Conservation (phyloP, 2,797 vertebrate species). For the Dendrocincla fuliginosa region DNA sequence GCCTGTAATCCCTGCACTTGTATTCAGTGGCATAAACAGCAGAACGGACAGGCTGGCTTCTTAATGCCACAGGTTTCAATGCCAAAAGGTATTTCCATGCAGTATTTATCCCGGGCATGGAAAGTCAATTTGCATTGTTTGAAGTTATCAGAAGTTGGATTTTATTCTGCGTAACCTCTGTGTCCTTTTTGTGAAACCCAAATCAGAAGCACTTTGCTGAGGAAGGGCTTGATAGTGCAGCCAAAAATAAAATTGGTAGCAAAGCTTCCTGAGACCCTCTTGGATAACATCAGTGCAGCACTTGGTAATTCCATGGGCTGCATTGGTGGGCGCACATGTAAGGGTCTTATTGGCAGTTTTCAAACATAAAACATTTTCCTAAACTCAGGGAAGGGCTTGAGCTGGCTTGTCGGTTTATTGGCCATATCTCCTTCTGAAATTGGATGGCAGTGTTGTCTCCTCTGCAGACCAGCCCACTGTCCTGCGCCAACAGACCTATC, state of each 20-base stretch:
- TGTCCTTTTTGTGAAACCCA: neutral
- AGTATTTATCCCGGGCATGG: neutral
- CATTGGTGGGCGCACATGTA: rapidly evolving
- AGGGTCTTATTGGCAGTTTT: neutral
- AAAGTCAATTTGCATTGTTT: neutral
- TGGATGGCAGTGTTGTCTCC: neutral
- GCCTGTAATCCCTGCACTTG: conserved; percentile 4
- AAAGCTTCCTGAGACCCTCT: neutral
- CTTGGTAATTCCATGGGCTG: neutral
- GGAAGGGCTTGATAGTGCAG: neutral
- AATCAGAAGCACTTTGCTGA: neutral
- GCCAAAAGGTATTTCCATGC: neutral
- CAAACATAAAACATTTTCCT: neutral
- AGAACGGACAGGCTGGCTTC: neutral
- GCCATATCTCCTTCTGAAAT: neutral
- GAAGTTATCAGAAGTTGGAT: neutral
- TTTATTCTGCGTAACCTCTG: neutral
- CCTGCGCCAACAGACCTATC: rapidly evolving
- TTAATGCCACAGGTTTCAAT: neutral
- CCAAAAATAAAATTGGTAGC: neutral
- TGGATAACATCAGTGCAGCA: rapidly evolving
- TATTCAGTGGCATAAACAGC: neutral
- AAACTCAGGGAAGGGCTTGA: neutral
- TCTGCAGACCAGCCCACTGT: neutral
- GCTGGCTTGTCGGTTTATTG: neutral